A percentile compares a stretch with the other conserved stretches of the same genome.
These are phyloP conservation scores for Equus przewalskii DNA, from an alignment of 2,113 vertebrate species.

Conservation along the genomic window DNA sequence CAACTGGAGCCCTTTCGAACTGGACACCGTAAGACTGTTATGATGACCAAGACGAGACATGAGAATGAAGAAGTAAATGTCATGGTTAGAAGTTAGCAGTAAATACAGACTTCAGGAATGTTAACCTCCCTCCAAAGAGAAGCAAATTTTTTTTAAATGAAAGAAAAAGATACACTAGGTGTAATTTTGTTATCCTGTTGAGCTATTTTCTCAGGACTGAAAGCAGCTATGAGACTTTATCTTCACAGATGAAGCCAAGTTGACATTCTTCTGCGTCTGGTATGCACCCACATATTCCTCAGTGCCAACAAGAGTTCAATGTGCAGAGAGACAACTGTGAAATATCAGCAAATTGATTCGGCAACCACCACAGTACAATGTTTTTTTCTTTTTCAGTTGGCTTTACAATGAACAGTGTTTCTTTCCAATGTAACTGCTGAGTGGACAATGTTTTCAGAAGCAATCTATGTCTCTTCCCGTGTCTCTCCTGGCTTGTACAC, in stretches of 20 bases:
- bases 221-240: background rate
- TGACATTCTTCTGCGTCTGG: background rate
- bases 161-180: background rate
- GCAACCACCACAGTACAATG: background rate
- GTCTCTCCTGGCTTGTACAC: background rate
- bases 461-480: background rate
- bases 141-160: background rate
- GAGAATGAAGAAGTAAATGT: background rate
- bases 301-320: background rate
- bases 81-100: background rate
- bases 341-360: conserved; percentile 16
- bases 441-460: background rate
- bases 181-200: background rate
- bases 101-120: background rate
- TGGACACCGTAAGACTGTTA: background rate
- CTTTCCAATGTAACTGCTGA: background rate
- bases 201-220: background rate
- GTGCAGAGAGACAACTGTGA: background rate
- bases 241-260: background rate
- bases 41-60: background rate
- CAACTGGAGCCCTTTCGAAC: fast-evolving
- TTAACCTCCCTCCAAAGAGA: background rate
- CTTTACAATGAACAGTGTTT: conserved; percentile 27
- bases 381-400: background rate
- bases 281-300: background rate